phyloP scores from a whole-genome alignment of 2,797 vertebrate species.

The Rhadinocentrus ornatus region DNA sequence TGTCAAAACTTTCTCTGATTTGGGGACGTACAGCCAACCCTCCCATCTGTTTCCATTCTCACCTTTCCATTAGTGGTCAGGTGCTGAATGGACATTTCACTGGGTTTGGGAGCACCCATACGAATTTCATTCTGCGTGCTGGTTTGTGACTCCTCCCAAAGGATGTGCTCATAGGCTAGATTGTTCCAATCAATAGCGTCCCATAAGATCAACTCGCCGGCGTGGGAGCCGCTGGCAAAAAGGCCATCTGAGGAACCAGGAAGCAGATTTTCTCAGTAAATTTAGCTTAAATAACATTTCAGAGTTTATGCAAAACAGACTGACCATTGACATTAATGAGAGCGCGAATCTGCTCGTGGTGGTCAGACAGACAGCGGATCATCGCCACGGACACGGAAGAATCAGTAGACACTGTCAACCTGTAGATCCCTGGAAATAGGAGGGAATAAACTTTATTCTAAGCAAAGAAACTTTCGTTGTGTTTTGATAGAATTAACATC shows the following conservation, averaged over 20 bases:
- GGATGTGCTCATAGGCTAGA: constrained; percentile 86
- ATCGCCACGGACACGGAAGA: constrained; percentile 58
- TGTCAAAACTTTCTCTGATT: too few species aligned
- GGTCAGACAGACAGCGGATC: constrained; percentile 86
- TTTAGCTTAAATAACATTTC: accelerated
- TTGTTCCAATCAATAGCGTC: constrained; percentile 89
- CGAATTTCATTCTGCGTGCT: constrained; percentile 86
- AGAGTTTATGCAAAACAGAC: constrained; percentile 21
- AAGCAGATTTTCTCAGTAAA: background rate
- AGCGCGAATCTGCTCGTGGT: constrained; percentile 93
- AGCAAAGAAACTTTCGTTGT: background rate
- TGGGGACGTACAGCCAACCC: background rate
- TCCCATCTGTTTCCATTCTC: constrained; percentile 29
- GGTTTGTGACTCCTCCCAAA: constrained; percentile 87
- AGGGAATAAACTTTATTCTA: background rate
- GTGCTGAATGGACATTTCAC: constrained; percentile 91
- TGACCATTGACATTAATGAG: constrained; percentile 89
- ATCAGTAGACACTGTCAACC: constrained; percentile 74
- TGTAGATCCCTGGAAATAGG: constrained; percentile 88
- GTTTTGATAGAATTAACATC: too few species aligned
- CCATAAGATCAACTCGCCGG: constrained; percentile 95
- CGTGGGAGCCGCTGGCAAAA: constrained; percentile 92
- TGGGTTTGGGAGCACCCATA: constrained; percentile 84
- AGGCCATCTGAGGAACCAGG: constrained; percentile 79
- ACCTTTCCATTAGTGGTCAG: constrained; percentile 91